phyloP scores from a whole-genome alignment of 2,797 vertebrate genomes.

The Pangasius macronema region DNA sequence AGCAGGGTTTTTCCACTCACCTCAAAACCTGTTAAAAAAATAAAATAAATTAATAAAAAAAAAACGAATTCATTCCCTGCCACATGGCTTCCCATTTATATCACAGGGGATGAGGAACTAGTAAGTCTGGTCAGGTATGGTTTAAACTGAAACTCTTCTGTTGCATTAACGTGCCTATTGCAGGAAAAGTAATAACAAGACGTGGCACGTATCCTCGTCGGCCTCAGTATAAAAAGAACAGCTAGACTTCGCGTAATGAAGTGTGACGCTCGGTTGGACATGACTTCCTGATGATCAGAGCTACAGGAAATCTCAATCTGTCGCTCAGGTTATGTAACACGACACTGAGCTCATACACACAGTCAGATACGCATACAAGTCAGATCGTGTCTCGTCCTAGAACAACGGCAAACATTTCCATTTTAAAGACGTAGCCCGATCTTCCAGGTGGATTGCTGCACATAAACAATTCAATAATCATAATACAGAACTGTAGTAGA shows the following conservation, averaged over 20 bases:
- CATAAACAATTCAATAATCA: not conserved
- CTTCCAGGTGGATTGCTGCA: too few species aligned
- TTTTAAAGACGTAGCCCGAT: not conserved
- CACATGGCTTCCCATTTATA: not conserved
- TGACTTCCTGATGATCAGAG: slow-evolving; percentile 10
- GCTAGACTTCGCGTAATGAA: not conserved
- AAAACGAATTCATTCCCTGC: not conserved
- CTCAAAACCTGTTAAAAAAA: not conserved
- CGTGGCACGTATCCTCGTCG: not conserved
- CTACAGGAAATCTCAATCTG: slow-evolving; percentile 3
- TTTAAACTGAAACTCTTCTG: not conserved
- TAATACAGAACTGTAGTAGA: too few species aligned
- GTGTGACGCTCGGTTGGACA: not conserved
- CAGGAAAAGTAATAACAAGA: not conserved
- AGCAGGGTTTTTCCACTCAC: not conserved
- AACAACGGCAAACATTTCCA: not conserved
- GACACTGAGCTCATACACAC: not conserved
- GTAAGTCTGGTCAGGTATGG: not conserved
- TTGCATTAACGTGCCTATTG: not conserved
- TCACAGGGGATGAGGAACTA: not conserved
- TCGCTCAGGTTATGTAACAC: slow-evolving; percentile 3
- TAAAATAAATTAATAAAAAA: not conserved
- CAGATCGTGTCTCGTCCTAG: not conserved
- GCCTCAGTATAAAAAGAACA: not conserved
- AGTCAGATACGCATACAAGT: not conserved